phyloP scores from a whole-genome alignment of 2,888 invertebrate species.

The Ephialtes manifestator region DNA sequence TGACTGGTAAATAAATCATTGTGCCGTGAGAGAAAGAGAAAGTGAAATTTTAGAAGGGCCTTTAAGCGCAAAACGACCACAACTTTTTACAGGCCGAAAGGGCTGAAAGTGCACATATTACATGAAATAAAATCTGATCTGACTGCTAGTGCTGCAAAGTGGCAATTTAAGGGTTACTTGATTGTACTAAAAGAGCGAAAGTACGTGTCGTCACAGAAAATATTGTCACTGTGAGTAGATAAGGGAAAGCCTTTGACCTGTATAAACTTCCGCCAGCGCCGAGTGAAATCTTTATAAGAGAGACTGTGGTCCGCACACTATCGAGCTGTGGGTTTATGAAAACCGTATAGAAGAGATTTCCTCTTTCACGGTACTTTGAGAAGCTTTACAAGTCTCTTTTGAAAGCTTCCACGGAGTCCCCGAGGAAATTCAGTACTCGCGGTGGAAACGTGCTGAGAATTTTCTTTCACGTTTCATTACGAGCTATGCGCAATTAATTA shows the following conservation, averaged over 20 bases:
- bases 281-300: constrained; percentile 58
- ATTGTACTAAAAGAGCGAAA: constrained; percentile 12
- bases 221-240: constrained; percentile 42
- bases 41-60: background rate
- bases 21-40: too few relatives aligned
- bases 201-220: constrained; percentile 43
- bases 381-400: constrained; percentile 60
- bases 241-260: constrained; percentile 57
- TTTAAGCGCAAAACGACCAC: background rate
- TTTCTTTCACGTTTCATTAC: constrained; percentile 32
- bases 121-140: background rate
- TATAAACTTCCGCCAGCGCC: constrained; percentile 41
- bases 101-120: background rate
- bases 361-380: constrained; percentile 31
- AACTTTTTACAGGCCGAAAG: background rate
- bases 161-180: constrained; percentile 23
- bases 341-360: constrained; percentile 49
- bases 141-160: constrained; percentile 34
- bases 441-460: constrained; percentile 42
- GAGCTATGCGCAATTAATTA: constrained; percentile 13
- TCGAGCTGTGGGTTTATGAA: constrained; percentile 57
- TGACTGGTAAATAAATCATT: background rate
- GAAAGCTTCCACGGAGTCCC: constrained; percentile 47
- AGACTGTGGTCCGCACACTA: constrained; percentile 37
- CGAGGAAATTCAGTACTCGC: constrained; percentile 53